Evolutionary conservation across 2,888 invertebrate species (phyloP), one percentile per base, ranked within the genome.

Genomic region (Lacanobia wlatinum): DNA sequence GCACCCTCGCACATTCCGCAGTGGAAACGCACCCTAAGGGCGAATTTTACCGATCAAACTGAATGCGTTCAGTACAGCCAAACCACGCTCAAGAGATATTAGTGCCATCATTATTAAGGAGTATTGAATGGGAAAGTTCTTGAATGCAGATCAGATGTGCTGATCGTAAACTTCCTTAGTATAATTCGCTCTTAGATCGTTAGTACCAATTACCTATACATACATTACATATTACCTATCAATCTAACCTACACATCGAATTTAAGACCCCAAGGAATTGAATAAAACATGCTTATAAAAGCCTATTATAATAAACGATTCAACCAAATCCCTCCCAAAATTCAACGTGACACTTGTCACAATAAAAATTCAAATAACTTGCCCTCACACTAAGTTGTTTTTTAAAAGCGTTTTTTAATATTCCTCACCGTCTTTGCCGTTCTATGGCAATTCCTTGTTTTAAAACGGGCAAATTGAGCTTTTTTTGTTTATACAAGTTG

Each of bases 401-500:
- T 94, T 94, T 93, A 90, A 94, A 95, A 93, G 91, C 92, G 93
- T 94, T 95, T 95, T n/a, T 96, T 96, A 95, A 96, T 95, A 96
- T 96, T 96, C 95, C 89, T 88, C 90, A 82, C 88, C 90, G 94
- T 95, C 94, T 95, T 94, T 92, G 90, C 91, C 89, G 89, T 88
- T 91, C 92, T 93, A 92, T 92, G 89, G 93, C 95, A 94, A 95
- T 94, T 93, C 92, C 89, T 92, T 94, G 92, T 94, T 95, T 93
- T 94, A 93, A 94, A 95, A 89, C 94, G 85, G 90, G 90, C 92
- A 91, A 94, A 93, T 95, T 93, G 92, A 91, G 93, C 83, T 92
- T 92, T 95, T 93, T 96, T 95, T 96, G 94, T 95, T 94, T 95
- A 92, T 95, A 93, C 94, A 95, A 95, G 94, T 95, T 94, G 93